A percentile compares a stretch with the other conserved stretches of the same genome.
phyloP scores from a whole-genome alignment of 2,888 invertebrate species.

The Philhelius pedissequus region DNA sequence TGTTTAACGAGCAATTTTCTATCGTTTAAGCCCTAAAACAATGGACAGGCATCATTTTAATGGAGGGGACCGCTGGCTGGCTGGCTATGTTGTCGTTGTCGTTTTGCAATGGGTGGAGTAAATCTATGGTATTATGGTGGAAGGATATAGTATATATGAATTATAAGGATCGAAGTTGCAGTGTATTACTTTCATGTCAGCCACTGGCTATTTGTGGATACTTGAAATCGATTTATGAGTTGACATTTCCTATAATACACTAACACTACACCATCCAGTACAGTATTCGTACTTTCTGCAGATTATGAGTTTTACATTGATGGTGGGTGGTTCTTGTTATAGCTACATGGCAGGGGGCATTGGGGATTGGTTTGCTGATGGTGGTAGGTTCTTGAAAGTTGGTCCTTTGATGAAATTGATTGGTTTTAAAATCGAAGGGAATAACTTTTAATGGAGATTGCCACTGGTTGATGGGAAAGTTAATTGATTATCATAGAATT shows the following conservation, averaged over 20 bases:
- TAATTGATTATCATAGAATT: conserved; percentile 4
- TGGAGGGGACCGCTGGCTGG: not conserved
- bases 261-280: not conserved
- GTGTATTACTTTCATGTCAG: conserved; percentile 35
- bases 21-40: conserved; percentile 23
- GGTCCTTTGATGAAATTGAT: conserved; percentile 24
- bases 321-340: not conserved
- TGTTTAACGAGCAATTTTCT: conserved; percentile 32
- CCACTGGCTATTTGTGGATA: conserved; percentile 49
- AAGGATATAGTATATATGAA: conserved; percentile 27
- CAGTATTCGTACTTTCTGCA: not conserved
- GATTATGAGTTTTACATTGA: conserved; percentile 8
- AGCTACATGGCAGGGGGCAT: not conserved
- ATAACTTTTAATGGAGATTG: not conserved
- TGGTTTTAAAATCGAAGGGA: conserved; percentile 19
- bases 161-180: conserved; percentile 26
- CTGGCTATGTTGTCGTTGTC: not conserved
- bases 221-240: conserved; percentile 42
- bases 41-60: conserved; percentile 15
- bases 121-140: not conserved
- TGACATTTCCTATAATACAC: conserved; percentile 9
- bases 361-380: not conserved
- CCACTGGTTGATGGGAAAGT: not conserved
- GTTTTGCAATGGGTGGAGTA: not conserved
- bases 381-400: not conserved